Base-by-base conservation (phyloP, 2,888 invertebrate genomes). In the Masnerella sp. region DNA sequence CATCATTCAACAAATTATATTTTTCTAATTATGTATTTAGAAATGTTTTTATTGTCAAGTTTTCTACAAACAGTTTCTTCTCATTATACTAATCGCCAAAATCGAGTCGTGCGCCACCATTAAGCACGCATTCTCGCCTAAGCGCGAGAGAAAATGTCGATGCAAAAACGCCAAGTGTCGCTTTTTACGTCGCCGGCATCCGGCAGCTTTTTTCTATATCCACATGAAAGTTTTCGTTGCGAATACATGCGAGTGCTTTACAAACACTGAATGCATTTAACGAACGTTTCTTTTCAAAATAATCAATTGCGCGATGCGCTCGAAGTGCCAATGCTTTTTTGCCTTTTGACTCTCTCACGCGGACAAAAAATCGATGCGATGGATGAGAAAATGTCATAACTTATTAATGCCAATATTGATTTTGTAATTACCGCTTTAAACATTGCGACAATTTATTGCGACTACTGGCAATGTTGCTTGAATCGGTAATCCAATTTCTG, bases 221-320 rank as follows among this genome's bases (percentile, higher is more conserved):
- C 40, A 34, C 42, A 56, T 62, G 43, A 71, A 71, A 64, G 64
- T 72, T 72, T 71, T 58, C 59, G 15, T 28, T 49, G 45, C 56
- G 51, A 64, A 32, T 69, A 54, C 47, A 59, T 62, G 64, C 64
- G 40, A 71, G 71, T 71, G 64, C 64, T 71, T 59, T 43, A 34
- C 61, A 73, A 73, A 67, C 51, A 67, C n/a, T 56, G 49, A 52
- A 54, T 67, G 54, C 65, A 61, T 72, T 72, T 54, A 54, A 67
- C 67, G 61, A 67, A 67, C 61, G 61, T 59, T 67, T 54, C 49
- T 73, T 73, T 68, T 73, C 62, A 36, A 56, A 67, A 67, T 67
- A 42, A 62, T 68, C 73, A 58, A 73, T 73, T 51, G 56, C 59
- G 17, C 45, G 45, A 45, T 30, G 43, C 45, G 22, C 25, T 15